Percentiles rank a stretch among this genome's conserved stretches.
phyloP scores from a whole-genome alignment of 1,140 invertebrate genomes.

The Papilio xuthus region DNA sequence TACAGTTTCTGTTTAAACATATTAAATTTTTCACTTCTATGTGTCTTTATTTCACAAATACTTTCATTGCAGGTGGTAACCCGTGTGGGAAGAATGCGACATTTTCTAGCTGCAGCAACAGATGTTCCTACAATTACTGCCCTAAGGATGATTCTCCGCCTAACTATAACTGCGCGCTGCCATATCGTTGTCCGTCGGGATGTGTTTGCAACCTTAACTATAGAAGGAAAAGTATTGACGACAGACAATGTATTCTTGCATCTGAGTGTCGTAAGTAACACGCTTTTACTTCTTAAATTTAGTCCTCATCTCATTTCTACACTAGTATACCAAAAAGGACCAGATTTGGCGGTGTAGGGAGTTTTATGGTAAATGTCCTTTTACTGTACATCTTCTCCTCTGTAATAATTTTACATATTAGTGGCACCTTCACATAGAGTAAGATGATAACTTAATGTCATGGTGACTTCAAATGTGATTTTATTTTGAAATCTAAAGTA shows the following conservation, averaged over 20 bases:
- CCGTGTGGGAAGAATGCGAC: slow-evolving; percentile 48
- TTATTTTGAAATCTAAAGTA: not conserved
- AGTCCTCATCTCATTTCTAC: not conserved
- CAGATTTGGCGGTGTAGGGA: no score
- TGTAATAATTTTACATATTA: no score
- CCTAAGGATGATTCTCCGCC: slow-evolving; percentile 46
- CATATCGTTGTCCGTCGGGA: slow-evolving; percentile 42
- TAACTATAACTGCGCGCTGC: slow-evolving; percentile 38
- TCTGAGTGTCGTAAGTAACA: slow-evolving; percentile 53
- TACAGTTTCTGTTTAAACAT: no score
- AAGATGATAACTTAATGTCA: not conserved
- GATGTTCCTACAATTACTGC: slow-evolving; percentile 49
- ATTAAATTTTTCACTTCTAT: no score
- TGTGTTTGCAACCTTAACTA: slow-evolving; percentile 51
- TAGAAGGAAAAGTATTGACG: slow-evolving; percentile 41
- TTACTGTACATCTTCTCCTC: no score
- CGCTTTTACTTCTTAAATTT: not conserved
- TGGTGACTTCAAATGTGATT: slow-evolving; percentile 33
- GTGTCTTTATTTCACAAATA: not conserved
- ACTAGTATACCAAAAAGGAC: no score
- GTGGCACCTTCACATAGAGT: no score
- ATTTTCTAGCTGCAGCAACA: slow-evolving; percentile 41
- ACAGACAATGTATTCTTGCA: slow-evolving; percentile 46
- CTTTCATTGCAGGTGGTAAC: slow-evolving; percentile 44
- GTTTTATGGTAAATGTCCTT: no score